A percentile compares a stretch with the other conserved stretches of the same genome.
These are phyloP conservation scores for Drosophila tani DNA, from an alignment of 1,140 invertebrate species.

Conservation along the genomic window DNA sequence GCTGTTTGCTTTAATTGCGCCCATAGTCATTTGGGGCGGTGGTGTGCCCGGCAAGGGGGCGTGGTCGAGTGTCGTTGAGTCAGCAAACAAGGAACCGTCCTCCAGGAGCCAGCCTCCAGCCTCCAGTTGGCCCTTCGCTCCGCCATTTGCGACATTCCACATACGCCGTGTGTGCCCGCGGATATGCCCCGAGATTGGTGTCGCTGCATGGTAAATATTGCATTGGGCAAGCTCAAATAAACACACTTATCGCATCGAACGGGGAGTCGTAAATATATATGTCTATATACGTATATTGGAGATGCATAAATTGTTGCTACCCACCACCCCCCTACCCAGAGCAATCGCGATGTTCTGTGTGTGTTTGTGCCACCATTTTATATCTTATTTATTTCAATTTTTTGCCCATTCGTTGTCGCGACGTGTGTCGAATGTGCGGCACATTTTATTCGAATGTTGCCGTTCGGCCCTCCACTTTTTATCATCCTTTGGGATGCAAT, in stretches of 20 bases:
- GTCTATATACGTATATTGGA: constrained; percentile 33
- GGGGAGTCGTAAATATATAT: constrained; percentile 72
- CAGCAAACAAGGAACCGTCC: constrained; percentile 47
- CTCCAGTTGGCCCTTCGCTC: neutral
- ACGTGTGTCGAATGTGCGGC: constrained; percentile 67
- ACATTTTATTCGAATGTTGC: constrained; percentile 70
- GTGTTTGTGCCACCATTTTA: constrained; percentile 63
- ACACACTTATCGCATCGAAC: constrained; percentile 71
- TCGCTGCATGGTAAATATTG: constrained; percentile 70
- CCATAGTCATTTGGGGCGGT: constrained; percentile 21
- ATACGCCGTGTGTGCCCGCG: constrained; percentile 47
- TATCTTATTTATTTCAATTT: constrained; percentile 83
- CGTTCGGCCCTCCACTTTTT: constrained; percentile 14
- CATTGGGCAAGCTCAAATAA: constrained; percentile 69
- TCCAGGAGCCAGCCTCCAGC: neutral
- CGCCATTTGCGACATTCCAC: constrained; percentile 47
- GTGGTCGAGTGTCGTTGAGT: constrained; percentile 66
- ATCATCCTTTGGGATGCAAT: constrained; percentile 69
- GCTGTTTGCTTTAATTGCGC: constrained; percentile 78
- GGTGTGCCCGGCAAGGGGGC: constrained; percentile 27
- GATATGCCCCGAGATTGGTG: constrained; percentile 61
- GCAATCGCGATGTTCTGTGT: constrained; percentile 18
- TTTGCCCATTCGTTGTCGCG: constrained; percentile 67
- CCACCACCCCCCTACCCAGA: no score
- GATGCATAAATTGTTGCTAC: constrained; percentile 67